Base-by-base conservation (phyloP, 2,797 vertebrate species). In the Melanotaenia trifasciata region DNA sequence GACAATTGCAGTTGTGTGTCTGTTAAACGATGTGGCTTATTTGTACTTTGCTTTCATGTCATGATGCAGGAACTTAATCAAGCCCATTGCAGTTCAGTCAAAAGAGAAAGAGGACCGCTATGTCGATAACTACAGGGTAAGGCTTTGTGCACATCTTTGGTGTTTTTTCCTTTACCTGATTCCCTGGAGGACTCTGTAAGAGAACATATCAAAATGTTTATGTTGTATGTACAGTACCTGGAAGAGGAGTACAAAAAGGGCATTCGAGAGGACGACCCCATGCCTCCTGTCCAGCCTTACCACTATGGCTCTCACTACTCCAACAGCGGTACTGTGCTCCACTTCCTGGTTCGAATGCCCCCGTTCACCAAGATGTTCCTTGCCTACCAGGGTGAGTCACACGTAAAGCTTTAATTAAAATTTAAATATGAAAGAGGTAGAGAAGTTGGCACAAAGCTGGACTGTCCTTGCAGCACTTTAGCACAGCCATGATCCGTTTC, bases 321-420 rank as follows among this genome's bases (percentile, higher is more conserved):
- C 76, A 99, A 99, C 94, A 99, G 98, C 1, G 98, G 98, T 84
- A 99, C 98, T 0, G 97, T 99, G 66, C 95, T 99, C 22, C 98
- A 99, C 92, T 99, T 99, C 92, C 92, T 99, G 73, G 98, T 99
- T 83, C 94, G 98, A 64, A 96, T 99, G 95, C 98, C 98, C 5
- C 98, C 98, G 33, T 99, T 99, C 87, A 99, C 98, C 51, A 99
- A 98, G 88, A 99, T 99, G 98, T 99, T 99, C 80, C 94, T 99
- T 50, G 97, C 98, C 12, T 99, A 99, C 80, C 98, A 99, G 94
- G 98, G 98, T 98, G 67, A 90, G 90, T 70, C 62, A 2, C 64
- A 20, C 12, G 0, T 43, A 1, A 26, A n/a, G 2, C 13, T 58
- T 54, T 0, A 16, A 0, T 24, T 53, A 12, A 58, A 60, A 10